phyloP scores from a whole-genome alignment of 2,888 invertebrate species.

The Ornithoptera priamus region DNA sequence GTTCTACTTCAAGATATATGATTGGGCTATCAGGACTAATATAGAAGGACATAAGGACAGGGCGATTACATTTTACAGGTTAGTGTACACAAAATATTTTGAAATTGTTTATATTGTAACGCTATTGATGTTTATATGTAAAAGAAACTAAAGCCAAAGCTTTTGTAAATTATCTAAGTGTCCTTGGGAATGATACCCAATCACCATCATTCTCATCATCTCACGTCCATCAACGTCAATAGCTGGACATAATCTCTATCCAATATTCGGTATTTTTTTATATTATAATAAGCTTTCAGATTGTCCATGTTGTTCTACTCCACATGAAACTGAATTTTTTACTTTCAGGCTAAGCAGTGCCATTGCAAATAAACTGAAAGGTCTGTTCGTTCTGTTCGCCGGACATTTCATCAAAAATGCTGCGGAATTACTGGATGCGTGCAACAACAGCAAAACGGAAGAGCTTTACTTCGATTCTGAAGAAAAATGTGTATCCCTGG shows the following conservation, averaged over 20 bases:
- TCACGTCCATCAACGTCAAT: too few relatives aligned
- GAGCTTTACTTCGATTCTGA: constrained; percentile 75
- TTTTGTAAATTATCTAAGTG: too few relatives aligned
- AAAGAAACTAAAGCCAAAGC: too few relatives aligned
- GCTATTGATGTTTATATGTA: too few relatives aligned
- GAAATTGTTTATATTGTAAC: background rate
- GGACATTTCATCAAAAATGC: constrained; percentile 91
- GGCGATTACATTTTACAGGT: constrained; percentile 90
- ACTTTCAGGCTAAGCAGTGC: constrained; percentile 83
- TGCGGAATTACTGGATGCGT: constrained; percentile 84
- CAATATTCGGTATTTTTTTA: background rate
- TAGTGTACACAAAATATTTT: constrained; percentile 34
- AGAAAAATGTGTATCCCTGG: constrained; percentile 80
- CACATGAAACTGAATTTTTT: constrained; percentile 13
- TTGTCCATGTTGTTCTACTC: background rate
- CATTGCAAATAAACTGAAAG: constrained; percentile 90
- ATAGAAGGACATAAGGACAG: constrained; percentile 81
- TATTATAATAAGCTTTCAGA: background rate
- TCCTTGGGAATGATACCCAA: too few relatives aligned
- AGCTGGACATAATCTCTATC: too few relatives aligned
- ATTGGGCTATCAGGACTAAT: constrained; percentile 88
- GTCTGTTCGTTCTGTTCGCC: constrained; percentile 94
- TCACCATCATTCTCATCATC: too few relatives aligned
- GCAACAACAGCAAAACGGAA: constrained; percentile 82
- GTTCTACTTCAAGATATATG: constrained; percentile 91